Conservation (phyloP, 2,888 invertebrate genomes). For the Caradrina clavipalpis region DNA sequence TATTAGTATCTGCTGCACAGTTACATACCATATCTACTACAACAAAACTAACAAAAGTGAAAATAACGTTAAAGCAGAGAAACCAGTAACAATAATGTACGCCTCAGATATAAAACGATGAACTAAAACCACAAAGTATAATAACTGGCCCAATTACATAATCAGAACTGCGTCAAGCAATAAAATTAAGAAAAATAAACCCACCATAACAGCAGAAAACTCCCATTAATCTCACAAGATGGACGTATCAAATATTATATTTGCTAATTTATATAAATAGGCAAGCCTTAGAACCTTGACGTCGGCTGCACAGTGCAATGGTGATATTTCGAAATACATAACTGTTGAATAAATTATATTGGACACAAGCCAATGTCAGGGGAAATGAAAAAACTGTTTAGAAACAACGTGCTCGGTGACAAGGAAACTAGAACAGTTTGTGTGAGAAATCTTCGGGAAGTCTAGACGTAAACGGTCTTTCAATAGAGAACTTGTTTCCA, state of each 20-base stretch:
- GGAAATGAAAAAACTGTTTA: constrained; percentile 63
- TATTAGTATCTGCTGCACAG: neutral
- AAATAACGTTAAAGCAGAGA: neutral
- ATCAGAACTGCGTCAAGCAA: constrained; percentile 37
- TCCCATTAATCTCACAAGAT: constrained; percentile 50
- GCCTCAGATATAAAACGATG: neutral
- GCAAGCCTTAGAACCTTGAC: constrained; percentile 74
- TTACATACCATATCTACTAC: too few species aligned
- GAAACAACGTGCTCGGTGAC: constrained; percentile 51
- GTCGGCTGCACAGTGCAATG: constrained; percentile 77
- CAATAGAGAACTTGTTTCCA: constrained; percentile 26
- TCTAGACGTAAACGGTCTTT: constrained; percentile 24
- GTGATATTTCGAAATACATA: constrained; percentile 82
- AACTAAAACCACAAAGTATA: constrained; percentile 7
- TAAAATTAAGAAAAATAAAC: constrained; percentile 33
- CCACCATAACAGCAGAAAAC: constrained; percentile 22
- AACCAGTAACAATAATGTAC: neutral
- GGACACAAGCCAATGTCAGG: constrained; percentile 78
- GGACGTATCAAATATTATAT: constrained; percentile 56
- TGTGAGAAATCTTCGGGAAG: constrained; percentile 26
- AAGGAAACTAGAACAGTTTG: constrained; percentile 46
- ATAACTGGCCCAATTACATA: constrained; percentile 33
- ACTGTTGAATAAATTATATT: constrained; percentile 83
- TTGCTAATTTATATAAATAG: constrained; percentile 65
- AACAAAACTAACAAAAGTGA: neutral